Conservation (phyloP, 2,797 vertebrate genomes). For the Phrynocephalus vlangalii region DNA sequence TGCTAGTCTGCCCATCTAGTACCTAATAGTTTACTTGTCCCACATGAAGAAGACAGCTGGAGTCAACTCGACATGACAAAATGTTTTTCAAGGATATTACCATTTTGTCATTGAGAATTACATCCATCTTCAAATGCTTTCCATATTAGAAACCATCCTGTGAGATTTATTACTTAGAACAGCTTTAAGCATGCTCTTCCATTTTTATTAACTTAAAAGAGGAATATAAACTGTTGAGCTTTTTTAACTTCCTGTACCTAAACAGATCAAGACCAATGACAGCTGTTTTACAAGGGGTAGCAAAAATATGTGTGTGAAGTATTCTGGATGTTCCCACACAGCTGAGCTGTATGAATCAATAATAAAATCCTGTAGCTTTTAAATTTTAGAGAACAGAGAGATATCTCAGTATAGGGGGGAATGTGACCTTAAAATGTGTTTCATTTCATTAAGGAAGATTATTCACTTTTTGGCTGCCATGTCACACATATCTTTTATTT, state of each 20-base stretch:
- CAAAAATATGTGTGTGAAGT: too few relatives aligned
- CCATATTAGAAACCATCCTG: constrained; percentile 36
- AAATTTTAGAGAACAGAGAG: too few relatives aligned
- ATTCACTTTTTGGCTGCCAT: too few relatives aligned
- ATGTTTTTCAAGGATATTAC: background rate
- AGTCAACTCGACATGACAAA: background rate
- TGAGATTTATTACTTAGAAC: constrained; percentile 36
- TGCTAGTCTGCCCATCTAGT: too few relatives aligned
- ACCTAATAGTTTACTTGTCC: background rate
- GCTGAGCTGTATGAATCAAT: too few relatives aligned
- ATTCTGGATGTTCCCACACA: too few relatives aligned
- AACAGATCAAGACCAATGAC: constrained; percentile 48
- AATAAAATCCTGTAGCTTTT: too few relatives aligned
- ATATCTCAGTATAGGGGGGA: too few relatives aligned
- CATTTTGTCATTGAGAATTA: constrained; percentile 18
- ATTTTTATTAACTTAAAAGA: constrained; percentile 49
- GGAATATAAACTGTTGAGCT: constrained; percentile 44
- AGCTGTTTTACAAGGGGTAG: too few relatives aligned
- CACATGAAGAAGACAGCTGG: background rate
- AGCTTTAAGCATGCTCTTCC: constrained; percentile 9
- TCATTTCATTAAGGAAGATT: too few relatives aligned
- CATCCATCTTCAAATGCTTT: background rate
- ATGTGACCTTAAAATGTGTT: too few relatives aligned
- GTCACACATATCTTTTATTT: too few relatives aligned
- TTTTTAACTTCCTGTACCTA: constrained; percentile 54